Conservation (phyloP, 37 sponge, comb jelly and placozoan species). For the Geodia barretti region DNA sequence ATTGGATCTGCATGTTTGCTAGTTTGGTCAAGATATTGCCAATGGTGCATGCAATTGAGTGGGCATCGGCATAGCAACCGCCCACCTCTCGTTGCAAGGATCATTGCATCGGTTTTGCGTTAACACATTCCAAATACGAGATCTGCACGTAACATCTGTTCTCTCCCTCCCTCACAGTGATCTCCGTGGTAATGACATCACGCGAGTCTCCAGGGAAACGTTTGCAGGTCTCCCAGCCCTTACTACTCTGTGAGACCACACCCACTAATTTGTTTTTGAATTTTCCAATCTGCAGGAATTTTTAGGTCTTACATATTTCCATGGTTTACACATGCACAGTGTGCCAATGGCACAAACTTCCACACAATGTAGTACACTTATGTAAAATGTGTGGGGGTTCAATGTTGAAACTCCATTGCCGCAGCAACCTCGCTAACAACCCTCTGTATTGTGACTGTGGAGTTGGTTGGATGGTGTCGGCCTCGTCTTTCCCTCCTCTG, state of each 20-base stretch:
- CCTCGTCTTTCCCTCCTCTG: conserved; percentile 16
- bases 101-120: too few relatives aligned
- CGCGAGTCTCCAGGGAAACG: not conserved
- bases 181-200: not conserved
- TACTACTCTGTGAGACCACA: conserved; percentile 10
- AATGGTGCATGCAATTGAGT: too few relatives aligned
- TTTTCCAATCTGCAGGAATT: not conserved
- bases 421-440: not conserved
- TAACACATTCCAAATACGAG: too few relatives aligned
- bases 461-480: conserved; percentile 22
- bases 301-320: too few relatives aligned
- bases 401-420: not conserved
- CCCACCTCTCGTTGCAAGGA: too few relatives aligned
- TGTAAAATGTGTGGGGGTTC: not conserved
- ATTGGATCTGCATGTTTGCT: too few relatives aligned
- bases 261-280: not conserved
- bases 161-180: too few relatives aligned
- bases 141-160: too few relatives aligned
- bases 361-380: not conserved
- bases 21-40: too few relatives aligned
- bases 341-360: not conserved
- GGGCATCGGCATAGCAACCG: too few relatives aligned
- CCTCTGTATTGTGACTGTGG: conserved; percentile 23
- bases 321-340: not conserved
- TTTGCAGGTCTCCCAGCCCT: not conserved